phyloP scores from a whole-genome alignment of 2,113 vertebrate species.

The Dendrocopos noguchii region DNA sequence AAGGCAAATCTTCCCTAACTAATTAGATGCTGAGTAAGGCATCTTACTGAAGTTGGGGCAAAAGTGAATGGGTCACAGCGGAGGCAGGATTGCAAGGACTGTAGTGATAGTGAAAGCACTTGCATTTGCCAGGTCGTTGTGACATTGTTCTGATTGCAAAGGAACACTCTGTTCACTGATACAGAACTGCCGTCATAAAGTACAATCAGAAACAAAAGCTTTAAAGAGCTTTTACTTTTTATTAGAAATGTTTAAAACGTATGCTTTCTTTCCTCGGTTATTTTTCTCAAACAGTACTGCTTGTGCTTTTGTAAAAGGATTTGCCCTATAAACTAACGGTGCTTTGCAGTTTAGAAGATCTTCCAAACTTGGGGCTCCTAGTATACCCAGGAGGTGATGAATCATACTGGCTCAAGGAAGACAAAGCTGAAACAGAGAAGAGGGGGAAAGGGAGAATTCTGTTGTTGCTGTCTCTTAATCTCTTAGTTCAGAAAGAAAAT shows the following conservation, averaged over 20 bases:
- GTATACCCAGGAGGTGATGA: conserved; percentile 47
- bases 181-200: conserved; percentile 76
- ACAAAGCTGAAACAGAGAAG: neutral
- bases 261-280: neutral
- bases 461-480: conserved; percentile 1
- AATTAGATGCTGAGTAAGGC: conserved; percentile 85
- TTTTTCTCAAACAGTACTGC: conserved; percentile 12
- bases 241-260: neutral
- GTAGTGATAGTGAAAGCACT: conserved; percentile 79
- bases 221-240: conserved; percentile 45
- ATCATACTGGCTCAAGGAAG: conserved; percentile 42
- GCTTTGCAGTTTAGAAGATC: conserved; percentile 43
- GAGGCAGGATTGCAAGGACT: conserved; percentile 76
- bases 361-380: conserved; percentile 62
- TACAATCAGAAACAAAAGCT: conserved; percentile 72
- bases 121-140: conserved; percentile 80
- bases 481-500: neutral
- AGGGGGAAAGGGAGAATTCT: neutral
- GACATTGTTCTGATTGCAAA: conserved; percentile 80
- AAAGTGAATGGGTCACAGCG: conserved; percentile 78
- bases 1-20: conserved; percentile 78
- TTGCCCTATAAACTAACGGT: conserved; percentile 37
- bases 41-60: conserved; percentile 79
- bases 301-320: neutral
- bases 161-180: conserved; percentile 82